Evolutionary conservation across 2,797 vertebrate genomes (phyloP), one percentile per base, ranked within the genome.

Genomic region (Brachymystax lenok): DNA sequence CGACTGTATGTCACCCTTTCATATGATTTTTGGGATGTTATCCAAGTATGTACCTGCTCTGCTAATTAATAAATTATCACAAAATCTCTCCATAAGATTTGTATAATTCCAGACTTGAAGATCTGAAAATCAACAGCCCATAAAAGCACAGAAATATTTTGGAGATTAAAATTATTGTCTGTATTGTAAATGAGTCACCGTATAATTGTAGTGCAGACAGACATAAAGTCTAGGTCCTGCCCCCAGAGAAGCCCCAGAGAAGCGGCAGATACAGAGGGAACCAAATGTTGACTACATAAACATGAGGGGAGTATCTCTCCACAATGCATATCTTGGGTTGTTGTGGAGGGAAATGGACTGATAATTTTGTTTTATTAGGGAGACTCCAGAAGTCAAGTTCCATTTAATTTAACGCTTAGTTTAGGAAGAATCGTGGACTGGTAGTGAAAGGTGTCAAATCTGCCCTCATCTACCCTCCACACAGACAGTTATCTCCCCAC

Each of bases 351-450:
- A 84, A 88, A 82, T 59, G 80, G 76, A 82, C 76, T 73, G 70
- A 78, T 33, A 54, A 74, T 80, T 71, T 71, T 74, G 74, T 88
- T 90, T 88, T 88, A 87, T 75, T 74, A 67, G 51, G 3, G 72
- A 88, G 81, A 83, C 85, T 64, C 77, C 79, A 80, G 78, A 82
- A 90, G 82, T 88, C 84, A 80, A 85, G 88, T 90, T 87, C 78
- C 79, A 81, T 83, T 82, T 89, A 74, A 83, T 91, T 89, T 12
- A 63, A 63, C 77, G 79, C 28, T 17, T 40, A 40, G 40, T 77
- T 35, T 46, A 73, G 54, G 82, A 77, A 72, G 40, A 74, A 51
- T 40, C 28, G 52, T 64, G 50, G 78, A 61, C 63, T 63, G 78
- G 70, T 72, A 74, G 79, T 80, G 72, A 71, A 72, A 82, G 80